Evolutionary conservation across 2,888 invertebrate species (phyloP), one percentile per base, ranked within the genome.

Genomic region (Gnatocerus cornutus): DNA sequence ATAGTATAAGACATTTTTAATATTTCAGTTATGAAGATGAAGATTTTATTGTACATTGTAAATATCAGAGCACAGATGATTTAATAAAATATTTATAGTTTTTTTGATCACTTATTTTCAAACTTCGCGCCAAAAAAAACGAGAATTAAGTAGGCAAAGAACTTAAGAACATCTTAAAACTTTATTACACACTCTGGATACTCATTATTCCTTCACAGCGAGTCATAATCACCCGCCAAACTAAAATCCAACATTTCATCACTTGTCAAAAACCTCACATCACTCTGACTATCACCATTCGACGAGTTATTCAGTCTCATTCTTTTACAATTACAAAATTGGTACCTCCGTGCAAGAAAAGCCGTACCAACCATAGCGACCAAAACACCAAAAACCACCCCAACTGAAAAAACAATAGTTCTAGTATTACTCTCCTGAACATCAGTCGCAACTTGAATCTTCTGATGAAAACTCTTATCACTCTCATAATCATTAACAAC

Each of bases 171-270:
- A n/a, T n/a, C n/a, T n/a, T n/a, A n/a, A n/a, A n/a, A n/a, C 21
- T 21, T 21, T 21, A 21, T 21, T 33, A 56, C 27, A 37, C 37
- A 37, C 37, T 21, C 21, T 21, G 21, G 1, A 37, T 37, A 37
- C 6, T 2, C 37, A 39, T 21, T 21, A 3, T 1, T 21, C 12
- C 5, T 16, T 71, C 46, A 69, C 53, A 66, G 50, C 10, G 46
- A 39, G 43, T 73, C 71, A 39, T 73, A 68, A 45, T 58, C 84
- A 39, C 80, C 81, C 1, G 86, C 85, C 53, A 87, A 71, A 68
- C 82, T 86, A 72, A 89, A 88, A 77, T 89, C 87, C 10, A 89
- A 78, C 37, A 85, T 81, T 75, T 89, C 89, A 65, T 88, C 88
- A 21, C 86, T 85, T 0, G 88, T 87, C 43, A 89, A 81, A 78